Evolutionary conservation across 30 jellyfish, hydroid and myxozoan genomes (phyloP), one percentile per base, ranked within the genome.

Genomic region (Cassiopea xamachana): DNA sequence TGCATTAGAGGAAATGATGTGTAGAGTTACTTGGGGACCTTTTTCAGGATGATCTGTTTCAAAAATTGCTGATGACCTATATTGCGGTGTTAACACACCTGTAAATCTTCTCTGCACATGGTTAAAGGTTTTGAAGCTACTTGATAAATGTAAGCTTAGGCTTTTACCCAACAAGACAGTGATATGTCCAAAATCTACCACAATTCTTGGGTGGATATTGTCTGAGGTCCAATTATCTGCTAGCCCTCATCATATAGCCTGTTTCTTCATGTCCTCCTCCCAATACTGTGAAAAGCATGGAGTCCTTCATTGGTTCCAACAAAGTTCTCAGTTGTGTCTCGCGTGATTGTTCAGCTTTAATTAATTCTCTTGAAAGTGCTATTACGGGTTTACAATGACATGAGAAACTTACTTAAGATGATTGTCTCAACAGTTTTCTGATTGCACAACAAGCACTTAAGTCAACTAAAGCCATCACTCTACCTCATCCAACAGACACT

Each of bases 131-230:
- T 91, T 90, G 16, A 43, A 15, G 16, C 86, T 91, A 58, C 79
- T 90, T 3, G 69, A 76, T 44, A 17, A 17, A 5, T 39, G 67
- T 19, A 58, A 76, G 75, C 90, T 87, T 39, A 47, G 64, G 16
- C 86, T 87, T 17, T 87, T 86, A 81, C 75, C 94, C 67, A 13
- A 18, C 86, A 87, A 87, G 77, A 87, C 94, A 15, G 90, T 84
- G 39, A 55, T 90, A 3, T 90, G 91, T 50, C 95, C 94, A 5
- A 58, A 76, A 74, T 46, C 91, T 46, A 90, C 97, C 67, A 73
- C 86, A n/a, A 90, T 90, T 48, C 94, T 90, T 47, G 97, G 97
- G 1, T 90, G 97, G 97, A 83, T 48, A 3, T 90, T 95, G 97
- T 7, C 51, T 8, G 82, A 73, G 12, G 97, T 91, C 2, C 85